These are phyloP conservation scores for Tiliacea aurago DNA, from an alignment of 2,888 invertebrate genomes.

Conservation along the genomic window DNA sequence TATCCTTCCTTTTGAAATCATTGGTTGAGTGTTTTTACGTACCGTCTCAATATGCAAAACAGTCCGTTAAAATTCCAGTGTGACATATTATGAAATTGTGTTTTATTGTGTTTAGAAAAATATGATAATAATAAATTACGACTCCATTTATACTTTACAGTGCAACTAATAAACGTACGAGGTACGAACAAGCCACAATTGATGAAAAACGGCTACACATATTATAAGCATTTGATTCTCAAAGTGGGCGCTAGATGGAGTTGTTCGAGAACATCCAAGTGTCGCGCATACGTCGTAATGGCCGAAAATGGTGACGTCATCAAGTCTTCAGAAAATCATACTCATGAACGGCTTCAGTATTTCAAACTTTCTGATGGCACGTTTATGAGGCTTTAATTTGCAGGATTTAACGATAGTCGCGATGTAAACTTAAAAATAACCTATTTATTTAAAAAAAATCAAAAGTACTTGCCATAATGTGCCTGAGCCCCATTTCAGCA, in stretches of 20 bases:
- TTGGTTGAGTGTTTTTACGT: neutral
- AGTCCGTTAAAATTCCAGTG: neutral
- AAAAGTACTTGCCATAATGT: neutral
- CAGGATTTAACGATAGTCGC: too few species aligned
- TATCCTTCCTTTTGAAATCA: too few species aligned
- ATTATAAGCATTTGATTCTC: conserved; percentile 57
- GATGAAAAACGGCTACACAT: conserved; percentile 61
- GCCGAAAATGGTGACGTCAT: conserved; percentile 20
- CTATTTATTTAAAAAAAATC: neutral
- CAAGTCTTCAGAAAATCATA: conserved; percentile 24
- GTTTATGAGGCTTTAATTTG: conserved; percentile 7
- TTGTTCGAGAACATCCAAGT: conserved; percentile 66
- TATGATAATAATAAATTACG: neutral
- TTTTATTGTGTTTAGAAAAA: neutral
- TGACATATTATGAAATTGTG: neutral
- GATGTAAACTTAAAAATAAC: too few species aligned
- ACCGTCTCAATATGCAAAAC: neutral
- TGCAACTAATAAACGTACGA: conserved; percentile 37
- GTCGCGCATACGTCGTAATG: conserved; percentile 61
- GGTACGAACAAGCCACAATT: conserved; percentile 22
- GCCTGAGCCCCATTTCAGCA: too few species aligned
- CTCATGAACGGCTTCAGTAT: conserved; percentile 9
- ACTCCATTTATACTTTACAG: conserved; percentile 33
- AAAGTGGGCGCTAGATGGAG: conserved; percentile 65
- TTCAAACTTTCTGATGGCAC: conserved; percentile 4